Base-by-base conservation (phyloP, 2,113 vertebrate species). In the Oenanthe melanoleuca region DNA sequence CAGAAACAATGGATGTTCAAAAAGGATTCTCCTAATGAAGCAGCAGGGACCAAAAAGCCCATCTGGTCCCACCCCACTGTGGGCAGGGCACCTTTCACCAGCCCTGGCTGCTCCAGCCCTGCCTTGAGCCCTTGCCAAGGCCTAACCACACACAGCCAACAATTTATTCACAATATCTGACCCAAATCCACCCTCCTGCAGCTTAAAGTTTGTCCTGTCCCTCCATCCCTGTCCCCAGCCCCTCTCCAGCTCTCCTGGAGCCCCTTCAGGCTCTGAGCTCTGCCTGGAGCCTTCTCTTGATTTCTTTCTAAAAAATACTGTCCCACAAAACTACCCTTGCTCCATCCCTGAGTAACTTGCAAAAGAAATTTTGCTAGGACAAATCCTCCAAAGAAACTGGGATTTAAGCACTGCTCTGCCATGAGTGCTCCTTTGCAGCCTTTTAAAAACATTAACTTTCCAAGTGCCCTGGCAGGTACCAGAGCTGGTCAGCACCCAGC, bases 381-480 rank as follows among this genome's bases (percentile, higher is more conserved):
- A 4, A 69, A 40, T 16, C 24, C 40, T 55, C 42, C 26, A 26
- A 63, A 73, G 37, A 53, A 83, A 33, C 1, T 1, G 2, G 5
- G 21, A 65, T 50, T 73, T 61, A 6, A 0, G 45, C 0, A 1
- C 11, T 28, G 45, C 23, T 69, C 14, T 69, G 22, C 55, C 13
- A 14, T 0, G 0, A 61, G 5, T 14, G 10, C 3, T 63, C 7
- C 56, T 86, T 73, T 8, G 11, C 3, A 78, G 28, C 8, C 37
- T 69, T 69, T 78, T 14, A 31, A 65, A 79, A 73, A 40, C 13
- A 5, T 64, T 9, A 7, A n/a, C 55, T 80, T 50, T 25, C 56
- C 42, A 80, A 57, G 31, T 2, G 3, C 7, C 7, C 5, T 57
- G 9, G 52, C 42, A 0, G 0, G 28, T 17, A 20, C 26, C 14